Evolutionary conservation across 2,113 vertebrate genomes (phyloP), one percentile per base, ranked within the genome.

Genomic region (Hyla sarda): DNA sequence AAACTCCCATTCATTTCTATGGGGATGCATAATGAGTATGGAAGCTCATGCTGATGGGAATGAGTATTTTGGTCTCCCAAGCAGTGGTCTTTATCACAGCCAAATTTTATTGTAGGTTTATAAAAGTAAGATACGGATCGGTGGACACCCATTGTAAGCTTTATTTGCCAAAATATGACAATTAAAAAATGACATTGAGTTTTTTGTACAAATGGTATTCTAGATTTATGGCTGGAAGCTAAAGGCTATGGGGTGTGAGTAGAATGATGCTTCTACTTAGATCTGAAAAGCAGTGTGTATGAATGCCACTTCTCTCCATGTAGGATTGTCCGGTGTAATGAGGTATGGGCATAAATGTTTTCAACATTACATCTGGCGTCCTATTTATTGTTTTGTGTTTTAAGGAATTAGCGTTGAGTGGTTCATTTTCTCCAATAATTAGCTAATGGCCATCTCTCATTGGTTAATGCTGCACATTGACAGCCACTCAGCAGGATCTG

Each of bases 381-480:
- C 21, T 74, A 12, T 54, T 50, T 50, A 25, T 30, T 48, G 47
- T 78, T 78, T 56, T n/a, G 10, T 37, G 13, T 56, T 19, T 32
- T 56, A 8, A 58, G 76, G 32, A 58, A 34, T 79, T 56, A 32
- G 21, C 7, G 30, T 78, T 13, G 48, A 78, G 52, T 56, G 32
- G 48, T 34, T 34, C 28, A 58, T 79, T 9, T 79, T n/a, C 30
- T 58, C 23, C 76, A 58, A 37, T 58, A 56, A 58, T 79, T 79
- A 79, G 76, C 58, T 79, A 56, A 56, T 37, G 19, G 76, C 37
- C 76, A 1, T 41, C 52, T 79, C 28, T 56, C 76, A 65, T 67
- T 82, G 79, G 79, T 65, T 82, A 62, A 82, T 47, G 34, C 58
- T 82, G 58, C 50, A 54, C 56, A 82, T 65, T 82, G 79, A 82